These are phyloP conservation scores for Octopus sinensis DNA, from an alignment of 1,140 invertebrate genomes.

Conservation along the genomic window DNA sequence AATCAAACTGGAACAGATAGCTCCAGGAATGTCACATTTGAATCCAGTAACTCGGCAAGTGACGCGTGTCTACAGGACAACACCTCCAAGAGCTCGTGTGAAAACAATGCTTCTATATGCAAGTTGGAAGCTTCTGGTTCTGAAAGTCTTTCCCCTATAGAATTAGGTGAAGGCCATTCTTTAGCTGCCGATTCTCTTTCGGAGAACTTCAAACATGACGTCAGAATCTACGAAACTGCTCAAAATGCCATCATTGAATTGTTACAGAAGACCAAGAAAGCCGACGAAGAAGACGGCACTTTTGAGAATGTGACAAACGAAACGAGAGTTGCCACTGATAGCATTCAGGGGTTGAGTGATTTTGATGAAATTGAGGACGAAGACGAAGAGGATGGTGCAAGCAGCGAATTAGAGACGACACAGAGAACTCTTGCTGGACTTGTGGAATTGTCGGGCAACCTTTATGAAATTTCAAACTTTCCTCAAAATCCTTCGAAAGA, in stretches of 20 bases:
- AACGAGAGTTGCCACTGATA: neutral
- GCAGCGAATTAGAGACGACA: neutral
- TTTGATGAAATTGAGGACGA: neutral
- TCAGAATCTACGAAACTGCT: neutral
- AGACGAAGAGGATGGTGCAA: neutral
- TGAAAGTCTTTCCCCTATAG: neutral
- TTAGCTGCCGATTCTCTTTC: neutral
- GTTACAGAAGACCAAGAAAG: neutral
- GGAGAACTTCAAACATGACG: neutral
- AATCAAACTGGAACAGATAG: constrained; percentile 3
- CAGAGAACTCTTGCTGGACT: neutral
- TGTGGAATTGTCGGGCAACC: neutral
- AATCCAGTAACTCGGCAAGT: neutral
- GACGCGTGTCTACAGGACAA: constrained; percentile 3
- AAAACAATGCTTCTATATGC: neutral
- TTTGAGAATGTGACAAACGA: neutral
- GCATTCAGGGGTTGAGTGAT: neutral
- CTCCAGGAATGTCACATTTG: constrained; percentile 8
- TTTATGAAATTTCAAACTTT: constrained; percentile 6
- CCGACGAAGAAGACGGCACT: neutral
- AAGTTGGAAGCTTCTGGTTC: neutral
- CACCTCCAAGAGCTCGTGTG: neutral
- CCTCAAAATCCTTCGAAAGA: neutral
- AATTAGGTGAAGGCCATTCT: neutral
- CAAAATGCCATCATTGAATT: constrained; percentile 4